These are phyloP conservation scores for Cololabis saira DNA, from an alignment of 2,113 vertebrate genomes.

Conservation along the genomic window DNA sequence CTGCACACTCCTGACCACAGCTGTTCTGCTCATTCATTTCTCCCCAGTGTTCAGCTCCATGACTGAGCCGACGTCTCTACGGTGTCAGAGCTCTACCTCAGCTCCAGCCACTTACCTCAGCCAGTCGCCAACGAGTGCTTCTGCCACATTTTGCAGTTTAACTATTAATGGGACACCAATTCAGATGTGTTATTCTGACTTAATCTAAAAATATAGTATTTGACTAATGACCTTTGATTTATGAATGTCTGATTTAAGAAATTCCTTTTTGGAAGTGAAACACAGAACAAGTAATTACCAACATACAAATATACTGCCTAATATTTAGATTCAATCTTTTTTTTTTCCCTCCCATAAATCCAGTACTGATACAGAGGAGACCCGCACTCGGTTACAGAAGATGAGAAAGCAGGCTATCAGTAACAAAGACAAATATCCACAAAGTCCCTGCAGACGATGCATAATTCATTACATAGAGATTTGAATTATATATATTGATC, in stretches of 20 bases:
- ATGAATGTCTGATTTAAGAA: too few relatives aligned
- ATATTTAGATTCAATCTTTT: too few relatives aligned
- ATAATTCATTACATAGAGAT: conserved; percentile 73
- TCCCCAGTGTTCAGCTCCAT: conserved; percentile 37
- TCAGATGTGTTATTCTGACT: too few relatives aligned
- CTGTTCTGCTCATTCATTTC: conserved; percentile 67
- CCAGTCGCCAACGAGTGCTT: conserved; percentile 9
- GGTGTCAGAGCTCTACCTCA: conserved; percentile 24
- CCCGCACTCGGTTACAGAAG: conserved; percentile 29
- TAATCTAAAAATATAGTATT: too few relatives aligned
- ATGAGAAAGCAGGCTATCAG: conserved; percentile 55
- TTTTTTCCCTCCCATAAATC: conserved; percentile 10
- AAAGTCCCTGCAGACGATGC: conserved; percentile 66
- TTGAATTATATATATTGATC: conserved; percentile 78
- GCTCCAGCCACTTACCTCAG: neutral
- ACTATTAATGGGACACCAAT: too few relatives aligned
- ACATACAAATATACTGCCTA: too few relatives aligned
- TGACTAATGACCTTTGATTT: too few relatives aligned
- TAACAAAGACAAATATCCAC: conserved; percentile 79
- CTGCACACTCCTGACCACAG: conserved; percentile 39
- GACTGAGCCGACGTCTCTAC: conserved; percentile 29
- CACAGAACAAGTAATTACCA: neutral
- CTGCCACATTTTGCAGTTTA: neutral
- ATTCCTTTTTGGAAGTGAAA: neutral
- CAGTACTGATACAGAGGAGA: conserved; percentile 14